Evolutionary conservation across 2,113 vertebrate species (phyloP).

Genomic region (Xiphophorus hellerii): DNA sequence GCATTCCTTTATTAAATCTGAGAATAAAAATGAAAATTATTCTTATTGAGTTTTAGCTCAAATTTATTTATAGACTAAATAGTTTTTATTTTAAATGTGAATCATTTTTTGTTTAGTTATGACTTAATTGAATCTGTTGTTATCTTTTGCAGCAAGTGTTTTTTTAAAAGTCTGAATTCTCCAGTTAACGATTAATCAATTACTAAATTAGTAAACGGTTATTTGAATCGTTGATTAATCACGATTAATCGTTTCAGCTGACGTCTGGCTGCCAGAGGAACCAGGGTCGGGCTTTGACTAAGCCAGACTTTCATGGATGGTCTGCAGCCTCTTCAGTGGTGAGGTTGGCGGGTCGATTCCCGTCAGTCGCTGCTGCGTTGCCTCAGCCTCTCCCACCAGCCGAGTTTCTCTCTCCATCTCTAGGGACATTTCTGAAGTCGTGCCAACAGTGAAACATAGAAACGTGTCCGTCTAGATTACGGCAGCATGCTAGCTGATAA

Average conservation of each 20-base stretch:
- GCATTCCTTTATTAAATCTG: too few species aligned
- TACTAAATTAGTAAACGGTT: too few species aligned
- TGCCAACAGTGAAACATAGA: neutral
- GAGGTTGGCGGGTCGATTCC: constrained; percentile 65
- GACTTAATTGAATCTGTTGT: neutral
- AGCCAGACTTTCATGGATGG: constrained; percentile 70
- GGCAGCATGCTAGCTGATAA: neutral
- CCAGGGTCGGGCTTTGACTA: constrained; percentile 42
- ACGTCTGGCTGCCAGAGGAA: neutral
- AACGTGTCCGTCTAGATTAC: neutral
- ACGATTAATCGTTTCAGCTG: neutral
- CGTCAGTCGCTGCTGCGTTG: constrained; percentile 59
- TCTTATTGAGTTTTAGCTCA: too few species aligned
- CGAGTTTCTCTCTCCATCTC: neutral
- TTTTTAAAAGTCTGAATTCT: too few species aligned
- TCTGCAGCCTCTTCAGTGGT: constrained; percentile 66
- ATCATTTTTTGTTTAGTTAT: too few species aligned
- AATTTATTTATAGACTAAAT: too few species aligned
- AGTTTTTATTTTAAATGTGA: too few species aligned
- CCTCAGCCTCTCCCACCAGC: constrained; percentile 37
- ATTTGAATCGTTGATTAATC: too few species aligned
- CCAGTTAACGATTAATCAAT: too few species aligned
- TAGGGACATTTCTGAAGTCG: neutral
- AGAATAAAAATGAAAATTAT: too few species aligned
- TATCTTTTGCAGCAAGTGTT: too few species aligned